These are phyloP conservation scores for Liolophura sinensis DNA, from an alignment of 1,140 invertebrate genomes.

Conservation along the genomic window DNA sequence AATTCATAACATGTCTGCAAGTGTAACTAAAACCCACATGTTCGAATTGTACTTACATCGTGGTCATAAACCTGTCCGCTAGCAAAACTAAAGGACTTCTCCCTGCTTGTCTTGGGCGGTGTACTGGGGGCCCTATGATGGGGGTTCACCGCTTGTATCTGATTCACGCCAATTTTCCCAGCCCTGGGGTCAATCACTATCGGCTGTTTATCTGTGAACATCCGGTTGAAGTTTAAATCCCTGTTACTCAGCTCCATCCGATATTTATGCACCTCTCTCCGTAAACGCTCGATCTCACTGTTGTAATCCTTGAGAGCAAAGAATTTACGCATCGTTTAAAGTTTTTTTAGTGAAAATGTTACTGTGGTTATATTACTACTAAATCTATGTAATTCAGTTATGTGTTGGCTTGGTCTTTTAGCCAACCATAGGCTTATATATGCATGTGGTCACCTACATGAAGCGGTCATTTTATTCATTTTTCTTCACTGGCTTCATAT, in stretches of 20 bases:
- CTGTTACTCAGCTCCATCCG: slow-evolving; percentile 53
- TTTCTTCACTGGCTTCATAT: no score
- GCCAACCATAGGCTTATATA: no score
- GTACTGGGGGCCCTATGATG: not conserved
- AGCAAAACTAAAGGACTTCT: not conserved
- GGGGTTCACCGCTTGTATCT: slow-evolving; percentile 4
- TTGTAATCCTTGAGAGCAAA: slow-evolving; percentile 39
- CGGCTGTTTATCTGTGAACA: slow-evolving; percentile 50
- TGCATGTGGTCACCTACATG: no score
- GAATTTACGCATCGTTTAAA: not conserved
- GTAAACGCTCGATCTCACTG: slow-evolving; percentile 47
- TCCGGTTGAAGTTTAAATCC: slow-evolving; percentile 54
- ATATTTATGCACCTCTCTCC: slow-evolving; percentile 47
- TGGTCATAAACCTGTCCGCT: not conserved
- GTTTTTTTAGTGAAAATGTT: no score
- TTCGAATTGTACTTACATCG: no score
- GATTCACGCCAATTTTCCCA: slow-evolving; percentile 26
- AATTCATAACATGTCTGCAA: no score
- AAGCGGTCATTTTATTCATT: no score
- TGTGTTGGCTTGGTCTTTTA: no score
- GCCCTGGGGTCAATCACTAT: slow-evolving; percentile 39
- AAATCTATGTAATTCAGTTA: no score
- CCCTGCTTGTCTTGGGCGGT: not conserved
- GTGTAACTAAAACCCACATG: no score
- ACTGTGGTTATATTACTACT: no score